These are phyloP conservation scores for Eleutherodactylus coqui DNA, from an alignment of 2,797 vertebrate species.

Conservation along the genomic window DNA sequence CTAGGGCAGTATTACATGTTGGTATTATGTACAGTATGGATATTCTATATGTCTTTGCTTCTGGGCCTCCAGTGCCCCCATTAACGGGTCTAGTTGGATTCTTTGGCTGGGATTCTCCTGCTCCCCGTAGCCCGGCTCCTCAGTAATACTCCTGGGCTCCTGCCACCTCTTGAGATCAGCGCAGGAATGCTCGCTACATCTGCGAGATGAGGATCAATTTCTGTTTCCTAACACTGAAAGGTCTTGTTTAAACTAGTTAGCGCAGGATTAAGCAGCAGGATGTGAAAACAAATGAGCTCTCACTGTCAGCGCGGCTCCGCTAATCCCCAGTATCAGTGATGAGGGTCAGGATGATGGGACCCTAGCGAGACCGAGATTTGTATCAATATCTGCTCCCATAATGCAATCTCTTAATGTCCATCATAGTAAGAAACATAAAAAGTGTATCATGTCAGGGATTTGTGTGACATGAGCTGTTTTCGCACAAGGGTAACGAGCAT, in stretches of 20 bases:
- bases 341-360: too few species aligned
- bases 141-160: not conserved
- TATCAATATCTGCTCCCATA: too few species aligned
- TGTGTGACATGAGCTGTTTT: too few species aligned
- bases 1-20: too few species aligned
- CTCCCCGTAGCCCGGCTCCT: not conserved
- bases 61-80: not conserved
- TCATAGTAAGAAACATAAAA: too few species aligned
- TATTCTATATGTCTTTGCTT: not conserved
- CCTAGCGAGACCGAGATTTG: too few species aligned
- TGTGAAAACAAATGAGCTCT: not conserved
- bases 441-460: too few species aligned
- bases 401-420: too few species aligned
- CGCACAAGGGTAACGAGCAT: too few species aligned
- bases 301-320: not conserved
- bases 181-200: not conserved
- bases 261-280: not conserved
- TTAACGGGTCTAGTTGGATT: not conserved
- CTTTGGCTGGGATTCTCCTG: not conserved
- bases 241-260: conserved; percentile 13
- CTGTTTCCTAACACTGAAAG: conserved; percentile 23
- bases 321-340: not conserved
- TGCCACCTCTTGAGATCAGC: not conserved
- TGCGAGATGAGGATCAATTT: not conserved
- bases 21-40: too few species aligned